Evolutionary conservation across 2,888 invertebrate species (phyloP), one percentile per base, ranked within the genome.

Genomic region (Agriotes lineatus): DNA sequence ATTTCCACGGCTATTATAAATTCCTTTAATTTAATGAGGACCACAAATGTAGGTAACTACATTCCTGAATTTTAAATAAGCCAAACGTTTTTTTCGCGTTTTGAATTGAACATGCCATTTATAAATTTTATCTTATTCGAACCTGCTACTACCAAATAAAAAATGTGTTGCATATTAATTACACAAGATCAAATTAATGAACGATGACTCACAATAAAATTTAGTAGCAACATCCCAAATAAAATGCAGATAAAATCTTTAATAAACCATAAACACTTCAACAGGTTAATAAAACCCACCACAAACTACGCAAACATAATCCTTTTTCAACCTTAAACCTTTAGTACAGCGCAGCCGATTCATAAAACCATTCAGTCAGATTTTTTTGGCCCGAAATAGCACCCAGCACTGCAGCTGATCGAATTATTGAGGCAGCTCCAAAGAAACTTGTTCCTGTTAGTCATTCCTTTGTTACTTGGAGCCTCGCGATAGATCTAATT

Each of bases 181-280:
- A 52, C 20, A 16, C 1, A 39, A 12, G 56, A 56, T 39, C 22
- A 20, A 59, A 59, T 45, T 59, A 56, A 63, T 63, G 30, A 54
- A 62, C 10, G 56, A 63, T 63, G 63, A 63, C 37, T 56, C 54
- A 56, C 33, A 56, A 56, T 37, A 56, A 56, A 57, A 57, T 57
- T 64, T 64, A 64, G 48, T 57, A 57, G 64, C 56, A 57, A 57
- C 64, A 48, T 56, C 44, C 54, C 56, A 48, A 56, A 64, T 64
- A 64, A 64, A 64, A 64, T 57, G 33, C 22, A 56, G 64, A 64
- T 64, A 64, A 64, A 67, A 67, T 67, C 67, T 67, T 60, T 58
- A 61, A 60, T 67, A 67, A 42, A 67, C 67, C 67, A 61, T 67
- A 67, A 67, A 67, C 60, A 60, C 54, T 58, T 67, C 67, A 67